Evolutionary conservation across 2,888 invertebrate species (phyloP), one percentile per base, ranked within the genome.

Genomic region (Slavum lentiscoides): DNA sequence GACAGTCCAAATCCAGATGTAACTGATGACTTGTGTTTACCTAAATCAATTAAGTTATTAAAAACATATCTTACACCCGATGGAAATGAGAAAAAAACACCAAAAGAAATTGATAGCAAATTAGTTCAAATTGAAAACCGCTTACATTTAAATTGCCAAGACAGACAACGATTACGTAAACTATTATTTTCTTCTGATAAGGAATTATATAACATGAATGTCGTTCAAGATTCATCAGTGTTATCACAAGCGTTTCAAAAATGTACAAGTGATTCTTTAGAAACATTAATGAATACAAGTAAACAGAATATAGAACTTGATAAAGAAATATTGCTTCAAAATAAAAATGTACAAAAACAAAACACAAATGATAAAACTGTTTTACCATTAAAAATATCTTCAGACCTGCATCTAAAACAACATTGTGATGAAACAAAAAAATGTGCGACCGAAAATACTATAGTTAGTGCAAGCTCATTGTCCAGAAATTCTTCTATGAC

Each of bases 71-170:
- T 76, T 11, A 69, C 61, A 2, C 61, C 68, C 5, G 13, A 61
- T 15, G 68, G n/a, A 53, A 69, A 6, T 0, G 53, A 68, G 0
- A 61, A 76, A n/a, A 30, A 30, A 30, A 30, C 30, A 30, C 11
- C 15, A 4, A 8, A 23, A 61, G 67, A 23, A 53, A n/a, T 76
- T 5, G 13, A 62, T 17, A 3, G 30, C 30, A 30, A 76, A 17
- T 49, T 76, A 30, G 6, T 23, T 59, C 61, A 61, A 49, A 61
- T 69, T 61, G 76, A 76, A 76, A n/a, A 76, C 53, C n/a, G 17
- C 15, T 13, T 76, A 30, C 43, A 76, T 23, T 59, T 76, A 61
- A 76, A 76, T 43, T n/a, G 15, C 6, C 49, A 49, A 39, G 76
- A 59, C 30, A 76, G 61, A n/a, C 19, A 61, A 37, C 39, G 69